A percentile compares a stretch with the other conserved stretches of the same genome.
These are phyloP conservation scores for Pangasius sanitwongsei DNA, from an alignment of 2,797 vertebrate genomes.

Conservation along the genomic window DNA sequence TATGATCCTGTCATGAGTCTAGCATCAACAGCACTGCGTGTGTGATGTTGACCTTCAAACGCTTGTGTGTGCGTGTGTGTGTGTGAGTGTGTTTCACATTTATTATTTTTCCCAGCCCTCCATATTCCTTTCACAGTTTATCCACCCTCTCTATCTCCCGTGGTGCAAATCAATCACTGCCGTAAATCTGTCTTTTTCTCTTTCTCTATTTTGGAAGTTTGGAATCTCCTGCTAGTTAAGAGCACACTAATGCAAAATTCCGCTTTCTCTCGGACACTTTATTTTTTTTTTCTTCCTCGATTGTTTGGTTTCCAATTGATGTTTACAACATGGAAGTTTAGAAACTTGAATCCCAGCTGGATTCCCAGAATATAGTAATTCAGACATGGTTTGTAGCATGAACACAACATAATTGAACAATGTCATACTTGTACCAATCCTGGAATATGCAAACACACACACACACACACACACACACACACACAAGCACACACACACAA, in stretches of 20 bases:
- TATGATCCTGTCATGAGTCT: conserved; percentile 50
- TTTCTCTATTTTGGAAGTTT: conserved; percentile 15
- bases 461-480: not conserved
- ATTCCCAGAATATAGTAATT: conserved; percentile 26
- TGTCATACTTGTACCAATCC: conserved; percentile 1
- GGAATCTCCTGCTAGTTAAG: conserved; percentile 29
- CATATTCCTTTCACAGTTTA: conserved; percentile 32
- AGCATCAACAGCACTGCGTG: conserved; percentile 15
- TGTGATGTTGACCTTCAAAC: not conserved
- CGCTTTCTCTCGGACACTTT: not conserved
- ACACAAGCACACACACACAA: not conserved
- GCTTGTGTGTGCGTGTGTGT: not conserved
- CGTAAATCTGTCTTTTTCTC: conserved; percentile 12
- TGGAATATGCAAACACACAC: not conserved
- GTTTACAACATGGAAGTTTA: conserved; percentile 6
- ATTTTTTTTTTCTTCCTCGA: not conserved
- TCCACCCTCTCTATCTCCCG: conserved; percentile 33
- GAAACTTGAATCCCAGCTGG: conserved; percentile 24
- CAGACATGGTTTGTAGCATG: conserved; percentile 1
- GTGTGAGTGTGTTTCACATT: conserved; percentile 3
- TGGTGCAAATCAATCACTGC: conserved; percentile 32
- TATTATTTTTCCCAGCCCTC: conserved; percentile 31
- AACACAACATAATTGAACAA: conserved; percentile 5
- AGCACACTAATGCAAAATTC: not conserved
- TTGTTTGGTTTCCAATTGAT: conserved; percentile 11